phyloP scores from a whole-genome alignment of 2,888 invertebrate species.

The Drosophila suboccidentalis region DNA sequence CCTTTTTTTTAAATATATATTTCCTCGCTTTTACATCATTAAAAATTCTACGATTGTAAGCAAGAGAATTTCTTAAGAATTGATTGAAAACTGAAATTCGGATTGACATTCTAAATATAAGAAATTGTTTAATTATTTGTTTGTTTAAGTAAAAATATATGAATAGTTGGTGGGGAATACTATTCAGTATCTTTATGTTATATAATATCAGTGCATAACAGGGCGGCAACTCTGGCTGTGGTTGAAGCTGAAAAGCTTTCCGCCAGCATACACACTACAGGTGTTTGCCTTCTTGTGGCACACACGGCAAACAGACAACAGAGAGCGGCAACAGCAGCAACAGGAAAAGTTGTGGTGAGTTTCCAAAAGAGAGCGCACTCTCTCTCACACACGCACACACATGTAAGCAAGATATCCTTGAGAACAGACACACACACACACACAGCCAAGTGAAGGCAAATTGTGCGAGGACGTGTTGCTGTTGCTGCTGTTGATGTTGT shows the following conservation, averaged over 20 bases:
- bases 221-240: slow-evolving; percentile 45
- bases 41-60: too few relatives aligned
- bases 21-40: too few relatives aligned
- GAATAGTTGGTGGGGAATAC: background rate
- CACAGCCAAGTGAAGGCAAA: slow-evolving; percentile 62
- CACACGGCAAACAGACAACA: slow-evolving; percentile 44
- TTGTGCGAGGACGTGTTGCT: slow-evolving; percentile 71
- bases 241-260: slow-evolving; percentile 14
- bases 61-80: too few relatives aligned
- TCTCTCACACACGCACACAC: slow-evolving; percentile 9
- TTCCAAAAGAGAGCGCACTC: slow-evolving; percentile 23
- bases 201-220: background rate
- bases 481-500: slow-evolving; percentile 18
- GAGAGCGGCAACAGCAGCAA: slow-evolving; percentile 48
- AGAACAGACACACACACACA: slow-evolving; percentile 38
- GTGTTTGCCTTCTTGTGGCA: slow-evolving; percentile 44
- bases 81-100: too few relatives aligned
- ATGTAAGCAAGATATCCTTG: slow-evolving; percentile 57
- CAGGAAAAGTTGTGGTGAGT: slow-evolving; percentile 49
- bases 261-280: slow-evolving; percentile 50
- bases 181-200: background rate
- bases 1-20: too few relatives aligned
- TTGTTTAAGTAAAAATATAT: background rate
- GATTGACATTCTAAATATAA: too few relatives aligned
- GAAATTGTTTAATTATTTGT: background rate